Base-by-base conservation (phyloP, 2,797 vertebrate species). In the Tokudaia tokunoshimensis region DNA sequence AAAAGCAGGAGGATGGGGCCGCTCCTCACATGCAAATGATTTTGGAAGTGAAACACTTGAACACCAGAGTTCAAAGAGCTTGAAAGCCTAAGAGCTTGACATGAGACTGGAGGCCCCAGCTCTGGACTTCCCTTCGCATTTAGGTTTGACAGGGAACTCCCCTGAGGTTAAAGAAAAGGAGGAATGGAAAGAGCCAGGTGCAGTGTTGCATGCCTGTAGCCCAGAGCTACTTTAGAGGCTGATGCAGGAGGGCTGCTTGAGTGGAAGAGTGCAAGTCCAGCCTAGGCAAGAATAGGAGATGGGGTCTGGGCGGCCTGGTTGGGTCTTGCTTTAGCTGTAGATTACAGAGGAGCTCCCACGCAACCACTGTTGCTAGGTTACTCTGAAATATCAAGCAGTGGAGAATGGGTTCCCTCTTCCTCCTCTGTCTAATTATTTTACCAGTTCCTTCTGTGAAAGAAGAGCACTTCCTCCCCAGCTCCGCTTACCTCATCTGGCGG, bases 261-360 rank as follows among this genome's bases (percentile, higher is more conserved):
- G 26, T 37, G 59, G 14, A 57, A 20, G 72, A 15, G 20, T 59
- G 78, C 3, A 50, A 63, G 50, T 37, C 24, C 34, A 41, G 34
- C 61, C 76, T 44, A 37, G n/a, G 63, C n/a, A 24, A 70, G 0
- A 50, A 44, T 13, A 37, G 59, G 1, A 26, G 24, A 37, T 34
- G 29, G 37, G 1, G 13, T 44, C 13, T 2, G 55, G 74, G 20
- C 34, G 89, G 22, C 65, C 57, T 57, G 34, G 55, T 17, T 44
- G 76, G 59, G 37, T 52, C 85, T 84, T 90, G 34, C 6, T 86
- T 89, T 96, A 50, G 12, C 89, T 94, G 72, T 41, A 61, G 80
- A 55, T 79, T 75, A 37, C 37, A 52, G 44, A 94, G 57, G 63
- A 41, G 70, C 22, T 34, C 19, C 63, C 50, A 34, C 0, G 0